A percentile compares a stretch with the other conserved stretches of the same genome.
phyloP scores from a whole-genome alignment of 2,113 vertebrate genomes.

The Rhegmatorhina hoffmannsi region DNA sequence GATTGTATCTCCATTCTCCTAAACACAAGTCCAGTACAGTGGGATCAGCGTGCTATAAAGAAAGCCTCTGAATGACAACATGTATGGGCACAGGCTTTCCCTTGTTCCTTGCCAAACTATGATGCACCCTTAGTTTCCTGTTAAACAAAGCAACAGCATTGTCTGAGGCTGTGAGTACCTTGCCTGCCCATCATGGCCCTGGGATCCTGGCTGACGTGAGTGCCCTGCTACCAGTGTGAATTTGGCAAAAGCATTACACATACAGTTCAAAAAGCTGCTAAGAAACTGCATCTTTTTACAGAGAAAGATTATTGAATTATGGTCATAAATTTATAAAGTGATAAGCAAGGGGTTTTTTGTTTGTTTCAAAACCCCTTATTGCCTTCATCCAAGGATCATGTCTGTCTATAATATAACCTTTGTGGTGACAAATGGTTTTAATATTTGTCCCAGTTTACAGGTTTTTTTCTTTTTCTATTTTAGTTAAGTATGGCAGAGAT shows the following conservation, averaged over 20 bases:
- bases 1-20: not conserved
- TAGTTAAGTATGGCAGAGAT: not conserved
- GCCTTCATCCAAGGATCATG: not conserved
- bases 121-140: not conserved
- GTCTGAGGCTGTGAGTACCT: not conserved
- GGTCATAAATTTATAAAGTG: not conserved
- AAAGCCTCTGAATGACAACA: not conserved
- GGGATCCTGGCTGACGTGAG: not conserved
- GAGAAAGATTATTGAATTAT: not conserved
- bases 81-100: not conserved
- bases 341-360: not conserved
- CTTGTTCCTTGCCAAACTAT: not conserved
- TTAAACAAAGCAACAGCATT: not conserved
- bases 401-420: not conserved
- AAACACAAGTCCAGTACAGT: rapidly evolving
- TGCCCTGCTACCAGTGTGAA: not conserved
- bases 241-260: not conserved
- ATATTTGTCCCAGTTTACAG: not conserved
- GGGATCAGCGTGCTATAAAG: not conserved
- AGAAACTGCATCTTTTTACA: not conserved
- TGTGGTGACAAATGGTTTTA: not conserved
- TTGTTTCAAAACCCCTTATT: not conserved
- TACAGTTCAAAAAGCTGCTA: not conserved
- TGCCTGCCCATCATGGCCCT: too few relatives aligned
- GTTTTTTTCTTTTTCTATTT: not conserved